Conservation (phyloP, 2,113 vertebrate species). For the Xiphorhynchus elegans region DNA sequence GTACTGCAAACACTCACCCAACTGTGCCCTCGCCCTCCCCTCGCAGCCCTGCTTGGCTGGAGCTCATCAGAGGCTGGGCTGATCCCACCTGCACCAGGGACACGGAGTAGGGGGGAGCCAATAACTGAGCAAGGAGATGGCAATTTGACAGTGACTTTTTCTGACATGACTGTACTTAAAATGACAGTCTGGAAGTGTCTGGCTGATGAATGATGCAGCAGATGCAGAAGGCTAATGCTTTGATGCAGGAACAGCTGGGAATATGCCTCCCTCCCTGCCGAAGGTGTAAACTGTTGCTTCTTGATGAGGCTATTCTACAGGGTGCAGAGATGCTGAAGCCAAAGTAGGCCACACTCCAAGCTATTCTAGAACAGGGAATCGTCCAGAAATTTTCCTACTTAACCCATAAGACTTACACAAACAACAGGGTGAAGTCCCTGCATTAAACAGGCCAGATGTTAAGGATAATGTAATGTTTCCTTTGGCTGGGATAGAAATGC, state of each 20-base stretch:
- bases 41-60: neutral
- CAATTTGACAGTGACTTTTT: slow-evolving; percentile 40
- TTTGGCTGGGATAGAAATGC: neutral
- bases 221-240: slow-evolving; percentile 25
- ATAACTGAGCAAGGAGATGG: neutral
- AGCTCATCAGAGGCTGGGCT: neutral
- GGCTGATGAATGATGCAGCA: slow-evolving; percentile 52
- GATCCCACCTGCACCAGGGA: neutral
- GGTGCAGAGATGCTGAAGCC: neutral
- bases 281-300: slow-evolving; percentile 47
- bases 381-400: neutral
- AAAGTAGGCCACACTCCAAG: neutral
- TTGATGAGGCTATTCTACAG: neutral
- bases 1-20: neutral
- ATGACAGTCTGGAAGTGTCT: slow-evolving; percentile 32
- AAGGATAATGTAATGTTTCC: neutral
- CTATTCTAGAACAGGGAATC: neutral
- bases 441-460: neutral
- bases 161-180: slow-evolving; percentile 28
- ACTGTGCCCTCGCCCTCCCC: neutral
- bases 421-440: neutral
- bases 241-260: slow-evolving; percentile 46
- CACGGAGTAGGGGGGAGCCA: neutral
- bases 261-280: neutral
- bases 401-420: neutral